These are phyloP conservation scores for Piscicola geometra DNA, from an alignment of 2,888 invertebrate genomes.

Conservation along the genomic window DNA sequence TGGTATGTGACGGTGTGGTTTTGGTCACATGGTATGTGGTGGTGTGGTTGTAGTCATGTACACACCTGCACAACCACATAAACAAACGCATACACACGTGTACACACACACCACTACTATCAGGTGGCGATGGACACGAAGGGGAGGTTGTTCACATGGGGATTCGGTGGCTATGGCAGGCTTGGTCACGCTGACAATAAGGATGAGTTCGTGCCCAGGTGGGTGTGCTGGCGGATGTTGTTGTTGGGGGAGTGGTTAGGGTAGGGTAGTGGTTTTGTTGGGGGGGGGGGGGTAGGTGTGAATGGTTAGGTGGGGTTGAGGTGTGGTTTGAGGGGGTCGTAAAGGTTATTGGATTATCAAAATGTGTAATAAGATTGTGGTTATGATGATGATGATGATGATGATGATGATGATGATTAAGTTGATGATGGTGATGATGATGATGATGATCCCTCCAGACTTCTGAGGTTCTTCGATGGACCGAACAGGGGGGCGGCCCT, in stretches of 20 bases:
- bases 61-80: no score
- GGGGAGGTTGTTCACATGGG: conserved; percentile 87
- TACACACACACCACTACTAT: not conserved
- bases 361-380: not conserved
- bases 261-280: not conserved
- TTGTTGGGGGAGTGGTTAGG: not conserved
- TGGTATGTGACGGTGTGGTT: no score
- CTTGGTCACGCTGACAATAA: conserved; percentile 86
- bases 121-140: conserved; percentile 79
- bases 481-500: conserved; percentile 76
- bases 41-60: no score
- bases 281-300: not conserved
- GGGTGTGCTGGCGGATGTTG: conserved; percentile 53
- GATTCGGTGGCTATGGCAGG: conserved; percentile 89
- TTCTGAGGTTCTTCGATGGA: conserved; percentile 65
- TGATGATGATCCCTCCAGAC: not conserved
- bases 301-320: not conserved
- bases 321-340: not conserved
- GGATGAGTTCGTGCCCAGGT: conserved; percentile 76
- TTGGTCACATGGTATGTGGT: no score
- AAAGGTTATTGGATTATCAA: not conserved
- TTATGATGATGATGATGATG: no score
- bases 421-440: no score
- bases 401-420: no score
- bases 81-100: not conserved